Evolutionary conservation across 2,113 vertebrate species (phyloP), one percentile per base, ranked within the genome.

Genomic region (Sander vitreus): DNA sequence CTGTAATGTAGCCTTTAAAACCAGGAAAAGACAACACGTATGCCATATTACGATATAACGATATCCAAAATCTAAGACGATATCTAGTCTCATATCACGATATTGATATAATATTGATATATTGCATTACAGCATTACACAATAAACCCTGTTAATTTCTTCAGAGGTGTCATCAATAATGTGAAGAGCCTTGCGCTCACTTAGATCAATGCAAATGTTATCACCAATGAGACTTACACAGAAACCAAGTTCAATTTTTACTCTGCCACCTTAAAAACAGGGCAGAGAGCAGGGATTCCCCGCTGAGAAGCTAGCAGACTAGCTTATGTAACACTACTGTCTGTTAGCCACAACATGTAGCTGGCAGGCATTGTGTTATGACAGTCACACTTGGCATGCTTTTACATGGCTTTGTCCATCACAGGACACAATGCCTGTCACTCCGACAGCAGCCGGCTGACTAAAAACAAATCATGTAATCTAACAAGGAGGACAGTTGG

Each of bases 81-180:
- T 39, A 39, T 2, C 39, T 11, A 11, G 39, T 43, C 39, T 43
- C 39, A 43, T 43, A 11, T 11, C 39, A 11, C 9, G 0, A 39
- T 11, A 43, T 11, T 11, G 10, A 43, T 43, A 43, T 43, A 43
- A 43, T 43, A 3, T 43, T 43, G 39, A 43, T 11, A 43, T 43
- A 43, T 43, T 43, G 39, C 39, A 10, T 10, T 43, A 43, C 10
- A 43, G 10, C 39, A 11, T 63, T 72, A 71, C 47, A 77, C 82
- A 81, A 78, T 16, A 48, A 62, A 78, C 43, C 51, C 10, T 14
- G 19, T 33, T 13, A 5, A 36, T 85, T 80, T 80, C 64, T 55
- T 70, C 71, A 82, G 19, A 23, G 47, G n/a, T 6, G 3, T 60
- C 21, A 48, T 36, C 15, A 25, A 48, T 39, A 23, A 50, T 25